Evolutionary conservation across 2,797 vertebrate genomes (phyloP).

Genomic region (Nasua narica): DNA sequence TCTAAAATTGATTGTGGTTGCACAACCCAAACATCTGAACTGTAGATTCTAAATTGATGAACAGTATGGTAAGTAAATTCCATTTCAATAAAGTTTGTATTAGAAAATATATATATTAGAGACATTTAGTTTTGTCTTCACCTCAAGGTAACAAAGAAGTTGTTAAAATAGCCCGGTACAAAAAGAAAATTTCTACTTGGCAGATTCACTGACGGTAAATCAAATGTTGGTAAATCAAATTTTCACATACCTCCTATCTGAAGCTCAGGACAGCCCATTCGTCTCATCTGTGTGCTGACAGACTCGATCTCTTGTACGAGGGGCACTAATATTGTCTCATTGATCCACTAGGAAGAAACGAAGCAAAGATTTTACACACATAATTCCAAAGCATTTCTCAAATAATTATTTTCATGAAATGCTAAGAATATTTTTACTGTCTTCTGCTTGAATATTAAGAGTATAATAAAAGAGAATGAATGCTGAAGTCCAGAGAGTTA

Average conservation of each 20-base stretch:
- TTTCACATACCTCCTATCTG: constrained; percentile 94
- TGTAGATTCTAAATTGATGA: not conserved
- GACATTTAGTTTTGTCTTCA: not conserved
- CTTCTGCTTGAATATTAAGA: not conserved
- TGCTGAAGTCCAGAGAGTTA: not conserved
- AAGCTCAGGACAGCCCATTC: constrained; percentile 95
- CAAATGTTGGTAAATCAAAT: not conserved
- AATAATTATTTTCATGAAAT: constrained; percentile 16
- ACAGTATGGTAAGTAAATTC: not conserved
- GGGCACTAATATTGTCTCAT: constrained; percentile 94
- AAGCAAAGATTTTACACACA: not conserved
- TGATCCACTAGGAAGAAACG: constrained; percentile 91
- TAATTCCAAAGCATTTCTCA: constrained; percentile 30
- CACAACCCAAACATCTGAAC: not conserved
- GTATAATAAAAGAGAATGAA: not conserved
- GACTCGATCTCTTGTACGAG: constrained; percentile 94
- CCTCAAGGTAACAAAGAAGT: not conserved
- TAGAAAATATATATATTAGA: not conserved
- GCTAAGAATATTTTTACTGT: not conserved
- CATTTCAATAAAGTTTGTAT: not conserved
- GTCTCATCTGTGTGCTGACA: constrained; percentile 93
- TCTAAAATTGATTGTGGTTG: not conserved
- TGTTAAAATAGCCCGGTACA: not conserved
- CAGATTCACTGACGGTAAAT: not conserved
- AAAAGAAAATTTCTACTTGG: not conserved